A percentile compares a stretch with the other conserved stretches of the same genome.
These are phyloP conservation scores for Batillaria attramentaria DNA, from an alignment of 1,140 invertebrate species.

Conservation along the genomic window DNA sequence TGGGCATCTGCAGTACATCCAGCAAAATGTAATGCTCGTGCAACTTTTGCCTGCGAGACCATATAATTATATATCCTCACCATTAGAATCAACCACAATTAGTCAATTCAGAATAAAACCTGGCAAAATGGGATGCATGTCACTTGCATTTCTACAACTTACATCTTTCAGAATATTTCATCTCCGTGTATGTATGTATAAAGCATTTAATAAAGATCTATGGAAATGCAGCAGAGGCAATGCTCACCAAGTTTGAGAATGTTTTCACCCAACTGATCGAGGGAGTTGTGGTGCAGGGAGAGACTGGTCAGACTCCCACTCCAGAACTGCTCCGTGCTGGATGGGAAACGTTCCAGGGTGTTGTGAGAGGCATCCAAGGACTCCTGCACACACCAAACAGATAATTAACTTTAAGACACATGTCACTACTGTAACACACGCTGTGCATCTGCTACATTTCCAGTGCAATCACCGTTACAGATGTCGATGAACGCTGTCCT, in stretches of 20 bases:
- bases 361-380: slow-evolving; percentile 55
- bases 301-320: slow-evolving; percentile 49
- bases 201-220: not conserved
- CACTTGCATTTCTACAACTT: not conserved
- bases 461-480: too few relatives aligned
- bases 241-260: slow-evolving; percentile 80
- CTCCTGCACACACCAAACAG: slow-evolving; percentile 46
- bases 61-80: too few relatives aligned
- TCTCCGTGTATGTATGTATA: not conserved
- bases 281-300: slow-evolving; percentile 75
- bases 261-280: slow-evolving; percentile 90
- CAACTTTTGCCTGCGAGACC: too few relatives aligned
- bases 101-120: not conserved
- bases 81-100: not conserved
- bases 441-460: too few relatives aligned
- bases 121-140: not conserved
- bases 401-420: too few relatives aligned
- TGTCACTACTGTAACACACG: too few relatives aligned
- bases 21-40: too few relatives aligned
- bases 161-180: not conserved
- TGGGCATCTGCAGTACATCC: too few relatives aligned
- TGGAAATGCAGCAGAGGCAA: not conserved
- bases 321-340: slow-evolving; percentile 60
- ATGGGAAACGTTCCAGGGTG: slow-evolving; percentile 52
- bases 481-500: too few relatives aligned